Base-by-base conservation (phyloP, 2,113 vertebrate species). In the Proteles cristata region DNA sequence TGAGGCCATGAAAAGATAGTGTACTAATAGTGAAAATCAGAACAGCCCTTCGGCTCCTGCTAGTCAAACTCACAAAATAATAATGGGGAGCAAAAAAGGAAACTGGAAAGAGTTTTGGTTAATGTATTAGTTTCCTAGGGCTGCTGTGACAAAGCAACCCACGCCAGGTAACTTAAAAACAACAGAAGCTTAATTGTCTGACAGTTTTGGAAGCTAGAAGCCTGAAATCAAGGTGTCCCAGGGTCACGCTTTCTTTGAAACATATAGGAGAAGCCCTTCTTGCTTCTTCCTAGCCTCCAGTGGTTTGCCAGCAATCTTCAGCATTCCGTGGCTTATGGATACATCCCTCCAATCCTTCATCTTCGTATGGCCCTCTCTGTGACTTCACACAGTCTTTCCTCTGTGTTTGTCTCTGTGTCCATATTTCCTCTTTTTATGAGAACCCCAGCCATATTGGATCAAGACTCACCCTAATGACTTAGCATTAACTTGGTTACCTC, bases 11-110 rank as follows among this genome's bases (percentile, higher is more conserved):
- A 82, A 85, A 84, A 93, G 74, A 83, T 92, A 79, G 33, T 76
- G 83, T 84, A 58, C 31, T 88, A 76, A 90, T 94, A 93, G 39
- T 35, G 45, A 73, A 94, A 68, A 23, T 84, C 55, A 92, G 61
- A 95, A 39, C 0, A 81, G 69, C 61, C 19, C n/a, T 76, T 92
- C 50, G 76, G 11, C 19, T 58, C 16, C 31, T 92, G 19, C 31
- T 90, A 76, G 83, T 97, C 3, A 90, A 95, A 95, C 25, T 73
- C n/a, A 83, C 21, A 68, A 79, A 95, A 65, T 45, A 65, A 65
- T 74, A 65, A 90, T 16, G 48, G 48, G 26, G 11, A 23, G 69
- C 58, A n/a, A 28, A 53, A n/a, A 50, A 80, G 35, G 31, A 82
- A 39, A 82, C 11, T 11, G 0, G 79, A 80, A 58, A 45, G 35